phyloP scores from a whole-genome alignment of 2,888 invertebrate genomes.

The Oligia strigilis region DNA sequence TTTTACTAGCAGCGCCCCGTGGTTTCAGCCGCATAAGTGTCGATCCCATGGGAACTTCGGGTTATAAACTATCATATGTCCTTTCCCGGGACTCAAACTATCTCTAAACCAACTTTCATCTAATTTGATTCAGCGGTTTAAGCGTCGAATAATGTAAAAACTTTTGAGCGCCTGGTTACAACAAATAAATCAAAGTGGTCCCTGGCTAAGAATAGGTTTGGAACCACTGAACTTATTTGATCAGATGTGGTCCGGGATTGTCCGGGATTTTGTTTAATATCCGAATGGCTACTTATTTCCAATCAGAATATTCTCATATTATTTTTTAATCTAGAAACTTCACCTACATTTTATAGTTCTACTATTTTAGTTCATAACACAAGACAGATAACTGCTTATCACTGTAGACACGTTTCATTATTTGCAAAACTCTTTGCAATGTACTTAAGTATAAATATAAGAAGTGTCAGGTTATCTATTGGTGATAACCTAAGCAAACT shows the following conservation, averaged over 20 bases:
- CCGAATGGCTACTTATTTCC: not conserved
- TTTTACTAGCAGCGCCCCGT: no score
- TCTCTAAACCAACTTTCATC: no score
- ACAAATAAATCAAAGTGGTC: not conserved
- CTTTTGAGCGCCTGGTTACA: not conserved
- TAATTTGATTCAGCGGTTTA: no score
- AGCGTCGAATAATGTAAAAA: not conserved
- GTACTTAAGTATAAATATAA: conserved; percentile 22
- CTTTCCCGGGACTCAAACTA: no score
- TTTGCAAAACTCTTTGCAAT: conserved; percentile 34
- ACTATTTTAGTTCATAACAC: conserved; percentile 16
- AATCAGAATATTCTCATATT: not conserved
- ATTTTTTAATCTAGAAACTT: conserved; percentile 9
- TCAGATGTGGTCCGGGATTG: not conserved
- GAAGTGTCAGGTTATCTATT: conserved; percentile 42
- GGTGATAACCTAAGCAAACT: conserved; percentile 48
- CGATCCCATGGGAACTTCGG: no score
- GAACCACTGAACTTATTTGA: not conserved
- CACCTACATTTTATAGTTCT: conserved; percentile 5
- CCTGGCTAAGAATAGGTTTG: not conserved
- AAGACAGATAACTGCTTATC: conserved; percentile 37
- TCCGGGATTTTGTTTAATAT: not conserved
- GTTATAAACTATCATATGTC: no score
- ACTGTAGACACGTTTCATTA: conserved; percentile 35
- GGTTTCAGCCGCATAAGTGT: no score